Evolutionary conservation across 2,113 vertebrate species (phyloP).

Genomic region (Tachysurus vachellii): DNA sequence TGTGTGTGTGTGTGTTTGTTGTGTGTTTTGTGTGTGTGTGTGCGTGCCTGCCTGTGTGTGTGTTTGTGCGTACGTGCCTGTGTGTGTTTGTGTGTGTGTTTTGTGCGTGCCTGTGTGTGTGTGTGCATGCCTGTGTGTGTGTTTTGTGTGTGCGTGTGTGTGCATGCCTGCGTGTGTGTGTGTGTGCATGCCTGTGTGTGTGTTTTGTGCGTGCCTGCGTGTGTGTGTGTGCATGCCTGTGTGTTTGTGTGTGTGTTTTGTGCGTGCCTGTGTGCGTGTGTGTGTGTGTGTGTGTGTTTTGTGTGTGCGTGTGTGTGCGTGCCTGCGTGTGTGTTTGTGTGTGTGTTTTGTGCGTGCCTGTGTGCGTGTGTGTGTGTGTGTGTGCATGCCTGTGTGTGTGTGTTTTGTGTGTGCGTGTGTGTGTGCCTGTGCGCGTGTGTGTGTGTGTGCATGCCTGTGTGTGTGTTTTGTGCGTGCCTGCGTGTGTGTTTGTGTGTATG

Average conservation of each 20-base stretch:
- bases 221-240: constrained; percentile 11
- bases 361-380: constrained; percentile 23
- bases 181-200: constrained; percentile 10
- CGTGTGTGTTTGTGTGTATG: constrained; percentile 13
- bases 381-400: constrained; percentile 5
- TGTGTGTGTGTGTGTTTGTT: neutral
- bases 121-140: constrained; percentile 8
- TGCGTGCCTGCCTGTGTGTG: constrained; percentile 9
- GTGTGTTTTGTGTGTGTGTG: constrained; percentile 20
- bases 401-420: constrained; percentile 18
- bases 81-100: constrained; percentile 9
- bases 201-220: no score
- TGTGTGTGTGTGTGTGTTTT: constrained; percentile 13
- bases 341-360: no score
- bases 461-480: no score
- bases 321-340: constrained; percentile 13
- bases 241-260: constrained; percentile 20
- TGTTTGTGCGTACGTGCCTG: no score
- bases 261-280: constrained; percentile 10
- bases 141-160: constrained; percentile 19
- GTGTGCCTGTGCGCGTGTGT: no score
- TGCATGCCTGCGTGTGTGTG: constrained; percentile 16
- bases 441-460: constrained; percentile 3
- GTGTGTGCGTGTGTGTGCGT: constrained; percentile 11
- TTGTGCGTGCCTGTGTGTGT: constrained; percentile 17